Evolutionary conservation across 2,797 vertebrate species (phyloP).

Genomic region (Carduelis carduelis): DNA sequence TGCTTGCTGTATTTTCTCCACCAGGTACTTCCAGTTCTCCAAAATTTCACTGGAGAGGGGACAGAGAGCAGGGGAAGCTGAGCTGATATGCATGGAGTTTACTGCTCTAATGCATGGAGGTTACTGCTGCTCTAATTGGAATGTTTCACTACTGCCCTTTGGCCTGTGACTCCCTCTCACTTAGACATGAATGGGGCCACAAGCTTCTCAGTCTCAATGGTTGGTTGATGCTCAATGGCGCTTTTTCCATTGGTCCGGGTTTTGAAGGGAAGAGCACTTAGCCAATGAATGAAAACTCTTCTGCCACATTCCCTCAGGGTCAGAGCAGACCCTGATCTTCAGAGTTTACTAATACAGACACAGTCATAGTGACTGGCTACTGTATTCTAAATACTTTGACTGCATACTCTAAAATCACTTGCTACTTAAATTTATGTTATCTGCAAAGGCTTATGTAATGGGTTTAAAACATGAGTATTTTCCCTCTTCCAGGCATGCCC

Average conservation of each 20-base stretch:
- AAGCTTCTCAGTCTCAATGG: not conserved
- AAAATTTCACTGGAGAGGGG: not conserved
- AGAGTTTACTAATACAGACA: not conserved
- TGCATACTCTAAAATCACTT: not conserved
- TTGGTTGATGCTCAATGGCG: rapidly evolving
- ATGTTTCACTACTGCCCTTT: not conserved
- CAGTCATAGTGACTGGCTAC: not conserved
- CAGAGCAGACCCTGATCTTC: not conserved
- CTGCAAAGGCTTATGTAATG: not conserved
- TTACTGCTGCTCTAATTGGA: not conserved
- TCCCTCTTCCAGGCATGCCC: not conserved
- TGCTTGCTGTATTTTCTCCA: not conserved
- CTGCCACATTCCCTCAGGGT: not conserved
- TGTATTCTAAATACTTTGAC: not conserved
- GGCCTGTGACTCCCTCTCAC: not conserved
- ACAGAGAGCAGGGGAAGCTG: not conserved
- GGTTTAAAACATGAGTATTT: not conserved
- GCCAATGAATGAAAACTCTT: not conserved
- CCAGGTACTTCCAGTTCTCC: not conserved
- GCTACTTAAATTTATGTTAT: not conserved
- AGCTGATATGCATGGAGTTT: not conserved
- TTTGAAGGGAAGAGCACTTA: not conserved
- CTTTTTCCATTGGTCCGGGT: not conserved
- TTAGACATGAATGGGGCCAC: not conserved
- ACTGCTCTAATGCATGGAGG: not conserved